A percentile compares a stretch with the other conserved stretches of the same genome.
Evolutionary conservation across 2,888 invertebrate genomes (phyloP).

Genomic region (Nephrotoma guestfalica): DNA sequence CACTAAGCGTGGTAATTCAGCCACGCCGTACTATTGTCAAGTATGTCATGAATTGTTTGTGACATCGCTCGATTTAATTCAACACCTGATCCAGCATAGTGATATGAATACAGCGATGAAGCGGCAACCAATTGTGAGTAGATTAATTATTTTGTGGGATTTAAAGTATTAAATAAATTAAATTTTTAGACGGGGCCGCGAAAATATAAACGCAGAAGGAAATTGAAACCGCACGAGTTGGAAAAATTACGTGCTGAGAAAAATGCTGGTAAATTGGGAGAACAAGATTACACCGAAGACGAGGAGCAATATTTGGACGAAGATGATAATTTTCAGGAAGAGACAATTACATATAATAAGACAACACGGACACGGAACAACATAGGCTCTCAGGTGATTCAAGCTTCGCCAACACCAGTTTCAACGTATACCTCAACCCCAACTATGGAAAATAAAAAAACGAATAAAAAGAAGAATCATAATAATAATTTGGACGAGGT

Average conservation of each 20-base stretch:
- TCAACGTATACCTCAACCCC: not conserved
- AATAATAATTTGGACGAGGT: not conserved
- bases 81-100: constrained; percentile 72
- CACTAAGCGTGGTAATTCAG: constrained; percentile 44
- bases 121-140: constrained; percentile 49
- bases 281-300: constrained; percentile 25
- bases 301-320: constrained; percentile 23
- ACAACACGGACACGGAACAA: not conserved
- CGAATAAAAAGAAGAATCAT: not conserved
- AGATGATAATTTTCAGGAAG: constrained; percentile 28
- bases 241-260: constrained; percentile 27
- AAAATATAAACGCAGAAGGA: constrained; percentile 67
- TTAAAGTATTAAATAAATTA: not conserved
- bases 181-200: constrained; percentile 48
- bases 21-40: constrained; percentile 56
- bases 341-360: constrained; percentile 1
- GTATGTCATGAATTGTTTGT: constrained; percentile 58
- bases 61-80: constrained; percentile 60
- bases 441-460: not conserved
- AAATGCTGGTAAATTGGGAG: constrained; percentile 16
- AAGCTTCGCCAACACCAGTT: not conserved
- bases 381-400: not conserved
- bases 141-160: not conserved
- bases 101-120: constrained; percentile 73
- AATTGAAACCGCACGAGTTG: constrained; percentile 50